A percentile compares a stretch with the other conserved stretches of the same genome.
Evolutionary conservation across 2,888 invertebrate species (phyloP).

Genomic region (Pheosia tremula): DNA sequence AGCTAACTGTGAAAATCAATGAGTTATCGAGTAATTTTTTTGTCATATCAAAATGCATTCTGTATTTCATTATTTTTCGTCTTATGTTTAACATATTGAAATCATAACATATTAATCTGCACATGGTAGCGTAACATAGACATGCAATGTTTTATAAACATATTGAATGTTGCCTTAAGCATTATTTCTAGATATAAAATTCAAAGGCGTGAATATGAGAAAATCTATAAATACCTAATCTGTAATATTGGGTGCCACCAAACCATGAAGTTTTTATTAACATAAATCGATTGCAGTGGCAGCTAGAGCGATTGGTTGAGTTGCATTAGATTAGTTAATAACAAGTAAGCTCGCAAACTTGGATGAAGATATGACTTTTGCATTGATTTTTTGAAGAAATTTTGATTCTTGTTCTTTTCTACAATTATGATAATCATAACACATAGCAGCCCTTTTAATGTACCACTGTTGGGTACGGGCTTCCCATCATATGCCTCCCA

Average conservation of each 20-base stretch:
- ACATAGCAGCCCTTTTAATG: no score
- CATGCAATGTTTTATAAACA: conserved; percentile 32
- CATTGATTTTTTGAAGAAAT: no score
- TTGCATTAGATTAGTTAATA: no score
- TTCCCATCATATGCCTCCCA: no score
- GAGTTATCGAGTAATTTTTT: no score
- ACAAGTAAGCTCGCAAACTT: no score
- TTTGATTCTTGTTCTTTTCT: no score
- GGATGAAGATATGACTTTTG: no score
- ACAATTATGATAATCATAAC: no score
- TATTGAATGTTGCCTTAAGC: conserved; percentile 1
- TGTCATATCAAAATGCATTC: not conserved
- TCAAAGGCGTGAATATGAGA: not conserved
- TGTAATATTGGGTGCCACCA: not conserved
- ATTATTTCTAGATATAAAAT: conserved; percentile 1
- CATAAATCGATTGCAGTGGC: not conserved
- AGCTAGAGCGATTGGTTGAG: no score
- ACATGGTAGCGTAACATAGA: conserved; percentile 10
- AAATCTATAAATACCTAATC: not conserved
- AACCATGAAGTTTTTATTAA: not conserved
- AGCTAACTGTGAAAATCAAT: no score
- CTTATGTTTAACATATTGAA: conserved; percentile 7
- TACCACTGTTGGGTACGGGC: no score
- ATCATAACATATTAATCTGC: conserved; percentile 15
- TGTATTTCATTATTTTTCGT: not conserved